phyloP scores from a whole-genome alignment of 2,888 invertebrate genomes.

The Pegoplata infirma region DNA sequence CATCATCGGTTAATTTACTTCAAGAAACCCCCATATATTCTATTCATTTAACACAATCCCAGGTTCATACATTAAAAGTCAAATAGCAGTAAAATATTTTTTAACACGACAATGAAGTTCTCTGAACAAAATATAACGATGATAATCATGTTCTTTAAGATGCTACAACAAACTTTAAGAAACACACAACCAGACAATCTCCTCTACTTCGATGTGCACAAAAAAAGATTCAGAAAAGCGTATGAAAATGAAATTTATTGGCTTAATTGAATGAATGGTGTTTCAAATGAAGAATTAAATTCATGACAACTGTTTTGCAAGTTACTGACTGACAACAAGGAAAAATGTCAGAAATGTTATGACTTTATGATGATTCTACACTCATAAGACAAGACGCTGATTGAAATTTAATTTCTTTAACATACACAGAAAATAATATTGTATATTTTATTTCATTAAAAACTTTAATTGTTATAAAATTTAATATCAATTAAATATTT shows the following conservation, averaged over 20 bases:
- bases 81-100: conserved; percentile 57
- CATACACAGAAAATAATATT: no score
- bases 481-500: no score
- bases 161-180: not conserved
- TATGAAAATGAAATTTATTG: conserved; percentile 69
- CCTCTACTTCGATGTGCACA: not conserved
- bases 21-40: conserved; percentile 27
- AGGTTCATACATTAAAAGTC: conserved; percentile 60
- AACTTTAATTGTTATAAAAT: no score
- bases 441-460: no score
- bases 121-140: conserved; percentile 1
- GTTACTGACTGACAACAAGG: conserved; percentile 46
- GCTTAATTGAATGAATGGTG: conserved; percentile 76
- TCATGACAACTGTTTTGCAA: conserved; percentile 65
- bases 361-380: conserved; percentile 58
- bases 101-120: conserved; percentile 47
- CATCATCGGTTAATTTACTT: not conserved
- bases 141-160: conserved; percentile 13
- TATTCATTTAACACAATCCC: conserved; percentile 27
- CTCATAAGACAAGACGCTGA: conserved; percentile 65
- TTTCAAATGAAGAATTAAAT: conserved; percentile 76
- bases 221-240: not conserved
- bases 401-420: conserved; percentile 57
- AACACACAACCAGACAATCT: not conserved
- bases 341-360: conserved; percentile 51